Percentiles rank a stretch among this genome's conserved stretches.
These are phyloP conservation scores for Endotricha flammealis DNA, from an alignment of 2,888 invertebrate genomes.

Conservation along the genomic window DNA sequence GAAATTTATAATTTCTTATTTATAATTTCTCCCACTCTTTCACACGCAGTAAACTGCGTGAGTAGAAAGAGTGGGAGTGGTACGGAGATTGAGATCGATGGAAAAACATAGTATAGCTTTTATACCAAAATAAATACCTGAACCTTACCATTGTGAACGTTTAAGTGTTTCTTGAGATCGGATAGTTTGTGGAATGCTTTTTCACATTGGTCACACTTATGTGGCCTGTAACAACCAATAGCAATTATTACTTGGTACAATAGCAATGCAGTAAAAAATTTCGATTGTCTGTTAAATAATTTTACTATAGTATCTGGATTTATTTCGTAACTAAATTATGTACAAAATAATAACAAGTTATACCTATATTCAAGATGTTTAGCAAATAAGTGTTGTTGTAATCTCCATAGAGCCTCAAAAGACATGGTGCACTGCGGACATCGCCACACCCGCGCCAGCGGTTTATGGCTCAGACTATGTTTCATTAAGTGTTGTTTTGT, in stretches of 20 bases:
- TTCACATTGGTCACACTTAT: conserved; percentile 62
- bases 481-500: conserved; percentile 67
- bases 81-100: too few species aligned
- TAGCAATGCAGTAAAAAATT: too few species aligned
- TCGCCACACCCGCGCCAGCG: conserved; percentile 56
- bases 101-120: too few species aligned
- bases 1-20: too few species aligned
- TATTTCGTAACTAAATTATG: not conserved
- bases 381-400: conserved; percentile 63
- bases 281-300: too few species aligned
- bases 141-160: conserved; percentile 49
- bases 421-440: conserved; percentile 62
- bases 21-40: too few species aligned
- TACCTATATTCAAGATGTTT: conserved; percentile 63
- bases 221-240: conserved; percentile 46
- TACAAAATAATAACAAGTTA: not conserved
- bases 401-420: conserved; percentile 60
- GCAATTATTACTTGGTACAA: too few species aligned
- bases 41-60: too few species aligned
- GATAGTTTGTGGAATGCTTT: conserved; percentile 59
- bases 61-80: too few species aligned
- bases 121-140: too few species aligned
- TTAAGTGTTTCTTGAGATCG: conserved; percentile 59
- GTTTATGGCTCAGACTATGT: conserved; percentile 57
- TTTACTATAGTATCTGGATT: too few species aligned